Evolutionary conservation across 2,113 vertebrate species (phyloP), one percentile per base, ranked within the genome.

Genomic region (Rhagologus leucostigma): DNA sequence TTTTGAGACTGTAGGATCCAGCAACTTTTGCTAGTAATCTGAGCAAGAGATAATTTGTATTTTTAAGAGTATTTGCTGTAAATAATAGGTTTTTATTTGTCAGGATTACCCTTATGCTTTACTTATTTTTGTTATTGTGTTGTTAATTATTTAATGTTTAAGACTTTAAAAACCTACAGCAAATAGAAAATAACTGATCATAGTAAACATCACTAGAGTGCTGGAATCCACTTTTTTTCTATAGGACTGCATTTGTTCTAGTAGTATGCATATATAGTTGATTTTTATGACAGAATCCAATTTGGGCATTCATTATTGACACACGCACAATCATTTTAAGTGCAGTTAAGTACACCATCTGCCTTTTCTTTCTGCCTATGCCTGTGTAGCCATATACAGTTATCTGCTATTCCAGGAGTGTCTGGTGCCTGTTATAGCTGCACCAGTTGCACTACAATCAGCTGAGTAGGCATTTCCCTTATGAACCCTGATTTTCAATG

Each of bases 301-400:
- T 98, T 98, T 98, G 98, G 97, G 96, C 97, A 97, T 97, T 98
- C 96, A 95, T 98, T 98, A 98, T 97, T 97, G 98, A 98, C 98
- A 98, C 92, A 97, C 95, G 94, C 89, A 97, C 97, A 97, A 97
- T 98, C 97, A 98, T 97, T 98, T 97, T 98, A 98, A 98, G 98
- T 98, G 98, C 97, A 98, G 96, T 96, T 98, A 98, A 98, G 97
- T 95, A 97, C 84, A 98, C 98, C 98, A 98, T 98, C 98, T 98
- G 98, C 98, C 97, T 98, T 97, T 96, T 96, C 97, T 98, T 97
- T 97, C 96, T 91, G 23, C 92, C 95, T 97, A 33, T 95, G 97
- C 96, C 93, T 98, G 95, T 96, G 97, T 96, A 98, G 96, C 95
- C 96, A 91, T 95, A 94, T 91, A 78, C 41, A 68, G 96, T 87